Evolutionary conservation across 2,888 invertebrate genomes (phyloP).

Genomic region (Mimumesa dahlbomi): DNA sequence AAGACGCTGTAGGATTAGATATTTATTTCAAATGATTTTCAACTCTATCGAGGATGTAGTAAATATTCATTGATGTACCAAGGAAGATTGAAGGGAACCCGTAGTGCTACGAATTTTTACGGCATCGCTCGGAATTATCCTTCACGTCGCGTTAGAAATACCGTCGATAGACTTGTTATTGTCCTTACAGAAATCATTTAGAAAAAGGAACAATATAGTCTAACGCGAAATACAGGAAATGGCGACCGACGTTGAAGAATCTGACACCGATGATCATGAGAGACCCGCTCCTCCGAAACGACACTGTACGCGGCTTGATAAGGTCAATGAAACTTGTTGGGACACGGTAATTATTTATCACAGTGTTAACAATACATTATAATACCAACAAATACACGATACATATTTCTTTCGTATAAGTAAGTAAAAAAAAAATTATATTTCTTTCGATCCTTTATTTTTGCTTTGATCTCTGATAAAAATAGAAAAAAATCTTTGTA

Average conservation of each 20-base stretch:
- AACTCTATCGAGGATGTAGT: background rate
- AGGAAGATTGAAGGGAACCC: background rate
- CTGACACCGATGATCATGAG: slow-evolving; percentile 75
- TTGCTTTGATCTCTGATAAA: too few relatives aligned
- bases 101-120: slow-evolving; percentile 11
- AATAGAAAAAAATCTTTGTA: background rate
- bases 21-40: too few relatives aligned
- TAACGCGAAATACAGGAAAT: slow-evolving; percentile 60
- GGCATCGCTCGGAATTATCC: background rate
- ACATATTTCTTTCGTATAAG: background rate
- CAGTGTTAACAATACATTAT: background rate
- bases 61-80: background rate
- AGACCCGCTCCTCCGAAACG: slow-evolving; percentile 74
- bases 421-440: background rate
- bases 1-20: too few relatives aligned
- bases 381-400: background rate
- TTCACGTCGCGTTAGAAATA: background rate
- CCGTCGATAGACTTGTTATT: background rate
- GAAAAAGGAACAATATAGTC: background rate
- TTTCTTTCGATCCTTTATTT: too few relatives aligned
- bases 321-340: slow-evolving; percentile 35
- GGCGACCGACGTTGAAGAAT: slow-evolving; percentile 78
- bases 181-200: background rate
- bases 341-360: slow-evolving; percentile 49
- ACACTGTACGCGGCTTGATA: slow-evolving; percentile 59